A percentile compares a stretch with the other conserved stretches of the same genome.
Conservation (phyloP, 2,888 invertebrate species). For the Pyrochroa serraticornis region DNA sequence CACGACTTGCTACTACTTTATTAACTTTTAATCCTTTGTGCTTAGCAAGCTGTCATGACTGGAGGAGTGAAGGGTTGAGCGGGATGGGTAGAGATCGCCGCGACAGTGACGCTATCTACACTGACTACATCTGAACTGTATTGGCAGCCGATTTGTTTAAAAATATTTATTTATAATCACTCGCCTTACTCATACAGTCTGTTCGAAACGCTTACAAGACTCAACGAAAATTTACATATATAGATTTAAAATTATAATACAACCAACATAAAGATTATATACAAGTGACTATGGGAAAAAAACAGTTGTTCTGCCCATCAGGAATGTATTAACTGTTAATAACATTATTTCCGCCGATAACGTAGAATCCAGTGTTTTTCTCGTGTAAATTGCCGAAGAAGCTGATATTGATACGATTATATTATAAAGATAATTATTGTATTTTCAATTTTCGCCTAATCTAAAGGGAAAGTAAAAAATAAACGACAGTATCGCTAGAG, state of each 20-base stretch:
- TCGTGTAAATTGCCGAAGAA: constrained; percentile 8
- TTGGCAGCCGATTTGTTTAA: constrained; percentile 15
- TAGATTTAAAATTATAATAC: constrained; percentile 23
- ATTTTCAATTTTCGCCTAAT: constrained; percentile 21
- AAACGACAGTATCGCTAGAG: constrained; percentile 16
- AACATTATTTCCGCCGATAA: constrained; percentile 4
- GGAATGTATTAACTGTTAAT: constrained; percentile 20
- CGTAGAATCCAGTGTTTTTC: neutral
- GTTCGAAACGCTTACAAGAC: constrained; percentile 16
- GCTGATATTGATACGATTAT: constrained; percentile 14
- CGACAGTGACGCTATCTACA: neutral
- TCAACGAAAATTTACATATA: constrained; percentile 14
- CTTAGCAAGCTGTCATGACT: constrained; percentile 58
- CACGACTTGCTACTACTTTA: too few species aligned
- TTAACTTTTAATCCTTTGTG: neutral
- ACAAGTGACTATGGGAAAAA: constrained; percentile 16
- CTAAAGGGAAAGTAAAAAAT: constrained; percentile 18
- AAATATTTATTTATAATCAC: constrained; percentile 31
- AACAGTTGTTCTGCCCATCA: constrained; percentile 20
- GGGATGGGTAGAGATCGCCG: too few species aligned
- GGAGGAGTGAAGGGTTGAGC: constrained; percentile 76
- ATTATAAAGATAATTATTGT: constrained; percentile 22
- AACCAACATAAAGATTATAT: constrained; percentile 18
- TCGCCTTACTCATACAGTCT: constrained; percentile 31
- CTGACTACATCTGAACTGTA: neutral